Conservation (phyloP, 2,113 vertebrate genomes). For the Polypterus bichir region DNA sequence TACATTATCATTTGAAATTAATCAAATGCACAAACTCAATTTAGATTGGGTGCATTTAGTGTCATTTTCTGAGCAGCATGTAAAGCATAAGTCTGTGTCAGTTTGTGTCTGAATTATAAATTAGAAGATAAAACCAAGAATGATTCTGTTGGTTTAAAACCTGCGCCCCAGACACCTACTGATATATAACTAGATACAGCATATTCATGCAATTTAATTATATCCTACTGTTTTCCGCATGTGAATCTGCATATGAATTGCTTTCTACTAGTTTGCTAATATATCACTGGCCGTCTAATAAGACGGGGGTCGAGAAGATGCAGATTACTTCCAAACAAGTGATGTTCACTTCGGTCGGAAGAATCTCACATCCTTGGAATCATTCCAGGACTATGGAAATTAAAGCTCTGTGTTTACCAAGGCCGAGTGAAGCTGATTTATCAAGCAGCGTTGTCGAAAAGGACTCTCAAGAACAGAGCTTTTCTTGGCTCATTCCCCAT, state of each 20-base stretch:
- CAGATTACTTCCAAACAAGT: neutral
- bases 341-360: neutral
- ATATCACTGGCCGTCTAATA: neutral
- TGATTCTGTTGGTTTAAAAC: no score
- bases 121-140: no score
- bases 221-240: neutral
- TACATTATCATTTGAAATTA: no score
- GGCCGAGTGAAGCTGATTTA: slow-evolving; percentile 23
- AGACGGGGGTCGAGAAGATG: neutral
- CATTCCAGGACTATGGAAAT: slow-evolving; percentile 19
- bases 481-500: slow-evolving; percentile 17
- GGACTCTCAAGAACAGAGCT: slow-evolving; percentile 17
- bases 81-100: no score
- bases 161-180: no score
- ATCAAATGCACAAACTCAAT: no score
- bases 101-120: no score
- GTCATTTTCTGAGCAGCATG: no score
- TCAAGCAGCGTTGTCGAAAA: slow-evolving; percentile 22
- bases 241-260: neutral
- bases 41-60: no score
- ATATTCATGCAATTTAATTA: no score
- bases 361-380: slow-evolving; percentile 3
- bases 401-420: slow-evolving; percentile 19
- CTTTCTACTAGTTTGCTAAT: no score
- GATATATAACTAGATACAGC: no score